These are phyloP conservation scores for Pimpla rufipes DNA, from an alignment of 2,888 invertebrate genomes.

Conservation along the genomic window DNA sequence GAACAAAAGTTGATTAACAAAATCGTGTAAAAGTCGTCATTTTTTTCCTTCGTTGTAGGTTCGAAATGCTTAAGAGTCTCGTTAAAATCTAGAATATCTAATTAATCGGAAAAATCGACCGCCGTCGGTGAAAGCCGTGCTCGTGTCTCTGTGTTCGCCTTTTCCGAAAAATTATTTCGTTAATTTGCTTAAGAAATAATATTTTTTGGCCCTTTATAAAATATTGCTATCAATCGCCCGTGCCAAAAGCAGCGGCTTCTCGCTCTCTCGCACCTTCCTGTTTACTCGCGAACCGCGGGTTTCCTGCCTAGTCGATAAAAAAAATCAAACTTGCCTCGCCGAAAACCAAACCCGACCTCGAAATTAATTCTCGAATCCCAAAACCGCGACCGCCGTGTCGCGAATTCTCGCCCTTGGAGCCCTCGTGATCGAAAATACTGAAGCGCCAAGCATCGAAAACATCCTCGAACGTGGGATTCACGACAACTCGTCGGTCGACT, in stretches of 20 bases:
- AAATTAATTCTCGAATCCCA: neutral
- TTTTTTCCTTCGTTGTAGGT: neutral
- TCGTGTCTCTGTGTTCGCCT: neutral
- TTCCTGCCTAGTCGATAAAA: neutral
- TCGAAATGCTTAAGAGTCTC: neutral
- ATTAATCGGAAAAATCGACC: slow-evolving; percentile 17
- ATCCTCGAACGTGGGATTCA: slow-evolving; percentile 62
- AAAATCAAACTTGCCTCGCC: neutral
- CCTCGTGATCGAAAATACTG: slow-evolving; percentile 24
- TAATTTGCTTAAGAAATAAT: slow-evolving; percentile 61
- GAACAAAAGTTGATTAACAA: neutral
- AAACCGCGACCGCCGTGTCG: neutral
- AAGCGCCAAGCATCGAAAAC: slow-evolving; percentile 16
- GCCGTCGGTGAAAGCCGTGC: slow-evolving; percentile 8
- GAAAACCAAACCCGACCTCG: slow-evolving; percentile 3
- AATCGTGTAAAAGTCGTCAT: slow-evolving; percentile 50
- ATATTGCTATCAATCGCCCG: slow-evolving; percentile 67
- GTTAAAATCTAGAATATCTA: slow-evolving; percentile 6
- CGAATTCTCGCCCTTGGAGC: neutral
- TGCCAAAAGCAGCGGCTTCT: slow-evolving; percentile 39
- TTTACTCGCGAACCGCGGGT: neutral
- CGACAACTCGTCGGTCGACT: slow-evolving; percentile 83
- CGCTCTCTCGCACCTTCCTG: slow-evolving; percentile 7
- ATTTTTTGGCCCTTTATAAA: slow-evolving; percentile 70
- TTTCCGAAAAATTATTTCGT: slow-evolving; percentile 8